Percentiles rank a stretch among this genome's conserved stretches.
phyloP scores from a whole-genome alignment of 64 coral and sea anemone genomes.

The Pocillopora verrucosa region DNA sequence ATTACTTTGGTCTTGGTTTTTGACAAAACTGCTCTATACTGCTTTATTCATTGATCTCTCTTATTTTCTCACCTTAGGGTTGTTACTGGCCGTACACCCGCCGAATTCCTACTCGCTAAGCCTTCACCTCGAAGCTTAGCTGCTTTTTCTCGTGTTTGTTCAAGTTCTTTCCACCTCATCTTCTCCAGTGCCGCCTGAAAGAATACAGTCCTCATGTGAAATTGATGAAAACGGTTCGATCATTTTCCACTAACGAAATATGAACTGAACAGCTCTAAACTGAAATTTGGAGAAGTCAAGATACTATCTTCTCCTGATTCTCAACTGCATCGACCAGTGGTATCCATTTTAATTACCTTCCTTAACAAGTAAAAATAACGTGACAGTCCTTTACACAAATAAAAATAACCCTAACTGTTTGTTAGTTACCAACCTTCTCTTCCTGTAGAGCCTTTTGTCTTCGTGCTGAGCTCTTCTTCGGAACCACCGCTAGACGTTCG shows the following conservation, averaged over 20 bases:
- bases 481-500: constrained; percentile 52
- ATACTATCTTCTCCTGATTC: too few relatives aligned
- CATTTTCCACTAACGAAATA: neutral
- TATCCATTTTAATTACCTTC: too few relatives aligned
- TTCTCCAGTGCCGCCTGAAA: constrained; percentile 73
- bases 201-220: neutral
- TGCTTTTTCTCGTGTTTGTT: constrained; percentile 78
- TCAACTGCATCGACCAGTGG: too few relatives aligned
- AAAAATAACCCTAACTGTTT: too few relatives aligned
- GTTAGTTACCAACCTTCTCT: constrained; percentile 69
- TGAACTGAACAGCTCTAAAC: too few relatives aligned
- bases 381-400: too few relatives aligned
- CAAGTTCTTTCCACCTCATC: constrained; percentile 89
- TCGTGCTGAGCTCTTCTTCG: constrained; percentile 63
- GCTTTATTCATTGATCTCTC: neutral
- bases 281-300: too few relatives aligned
- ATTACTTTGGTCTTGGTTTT: neutral
- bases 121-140: constrained; percentile 83
- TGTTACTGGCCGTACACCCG: constrained; percentile 66
- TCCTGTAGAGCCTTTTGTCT: constrained; percentile 67
- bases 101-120: constrained; percentile 73
- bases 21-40: neutral
- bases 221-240: neutral
- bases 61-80: constrained; percentile 53
- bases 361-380: neutral